Base-by-base conservation (phyloP, 2,797 vertebrate genomes). In the Gymnoscopelus braueri region DNA sequence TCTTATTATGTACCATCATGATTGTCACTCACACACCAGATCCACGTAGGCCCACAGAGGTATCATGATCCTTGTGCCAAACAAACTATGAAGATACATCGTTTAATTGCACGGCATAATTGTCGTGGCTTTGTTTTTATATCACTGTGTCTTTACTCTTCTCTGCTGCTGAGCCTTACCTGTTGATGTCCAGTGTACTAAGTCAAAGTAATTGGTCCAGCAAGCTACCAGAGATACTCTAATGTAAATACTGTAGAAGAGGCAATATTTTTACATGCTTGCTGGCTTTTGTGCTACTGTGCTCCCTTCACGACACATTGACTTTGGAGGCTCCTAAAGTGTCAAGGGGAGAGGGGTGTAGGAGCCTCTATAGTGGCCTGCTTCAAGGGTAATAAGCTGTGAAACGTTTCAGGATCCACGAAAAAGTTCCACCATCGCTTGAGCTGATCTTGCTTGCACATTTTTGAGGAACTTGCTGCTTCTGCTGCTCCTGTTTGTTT, bases 51-150 rank as follows among this genome's bases (percentile, higher is more conserved):
- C 52, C 60, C 71, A 60, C 44, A 13, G 29, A 84, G 83, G 73
- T 85, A 80, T 78, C 5, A 72, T 58, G 57, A 35, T 59, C 69
- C 65, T 65, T 82, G 89, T 91, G 90, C 90, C 90, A 91, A 91
- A 89, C 90, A 91, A 91, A 89, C 66, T 71, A 65, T 74, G 74
- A 59, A 72, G 15, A 59, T 39, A 8, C 9, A 56, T 48, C 47
- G 44, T 50, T 35, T 52, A 47, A 14, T 47, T 65, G 49, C 57
- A 60, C 57, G 49, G 66, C 60, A 10, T 75, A 19, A 70, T 44
- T 57, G 49, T 64, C 57, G 60, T 68, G 67, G 67, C 44, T 79
- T 75, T 29, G 68, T 60, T 71, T 72, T 32, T 55, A 44, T 19
- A 49, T 62, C 10, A 15, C 39, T 49, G 13, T 49, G 13, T 58